phyloP scores from a whole-genome alignment of 92 coral and sea anemone species.

The Zoanthus sociatus region DNA sequence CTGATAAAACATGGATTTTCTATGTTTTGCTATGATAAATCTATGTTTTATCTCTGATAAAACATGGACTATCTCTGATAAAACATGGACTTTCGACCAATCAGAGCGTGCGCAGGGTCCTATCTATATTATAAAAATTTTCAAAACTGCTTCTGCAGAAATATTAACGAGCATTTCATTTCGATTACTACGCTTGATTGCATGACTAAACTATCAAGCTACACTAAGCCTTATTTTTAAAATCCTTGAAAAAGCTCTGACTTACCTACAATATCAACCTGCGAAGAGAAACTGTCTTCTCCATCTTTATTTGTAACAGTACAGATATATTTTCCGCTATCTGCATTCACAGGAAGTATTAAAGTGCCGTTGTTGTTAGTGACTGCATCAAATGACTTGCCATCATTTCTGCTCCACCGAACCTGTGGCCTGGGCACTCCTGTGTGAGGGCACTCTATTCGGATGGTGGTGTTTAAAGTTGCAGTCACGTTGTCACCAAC shows the following conservation, averaged over 20 bases:
- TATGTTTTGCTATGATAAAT: too few relatives aligned
- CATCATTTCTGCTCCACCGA: constrained; percentile 27
- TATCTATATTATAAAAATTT: too few relatives aligned
- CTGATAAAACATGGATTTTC: too few relatives aligned
- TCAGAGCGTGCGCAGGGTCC: too few relatives aligned
- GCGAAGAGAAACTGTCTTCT: constrained; percentile 26
- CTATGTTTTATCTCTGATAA: too few relatives aligned
- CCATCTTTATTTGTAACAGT: constrained; percentile 38
- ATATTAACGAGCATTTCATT: too few relatives aligned
- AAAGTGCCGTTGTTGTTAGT: constrained; percentile 9
- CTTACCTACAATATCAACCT: constrained; percentile 29
- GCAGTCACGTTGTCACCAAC: constrained; percentile 44
- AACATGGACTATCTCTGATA: too few relatives aligned
- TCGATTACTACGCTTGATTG: too few relatives aligned
- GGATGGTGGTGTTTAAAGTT: constrained; percentile 29
- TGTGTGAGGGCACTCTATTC: constrained; percentile 20
- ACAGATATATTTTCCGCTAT: constrained; percentile 32
- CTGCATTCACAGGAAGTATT: neutral
- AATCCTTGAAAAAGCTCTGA: neutral
- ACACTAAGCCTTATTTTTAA: neutral
- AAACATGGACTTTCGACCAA: too few relatives aligned
- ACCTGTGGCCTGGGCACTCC: constrained; percentile 28
- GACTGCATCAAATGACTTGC: constrained; percentile 31
- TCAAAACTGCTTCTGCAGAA: too few relatives aligned
- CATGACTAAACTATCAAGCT: neutral